Conservation (phyloP, 2,113 vertebrate genomes). For the Sapayoa aenigma region DNA sequence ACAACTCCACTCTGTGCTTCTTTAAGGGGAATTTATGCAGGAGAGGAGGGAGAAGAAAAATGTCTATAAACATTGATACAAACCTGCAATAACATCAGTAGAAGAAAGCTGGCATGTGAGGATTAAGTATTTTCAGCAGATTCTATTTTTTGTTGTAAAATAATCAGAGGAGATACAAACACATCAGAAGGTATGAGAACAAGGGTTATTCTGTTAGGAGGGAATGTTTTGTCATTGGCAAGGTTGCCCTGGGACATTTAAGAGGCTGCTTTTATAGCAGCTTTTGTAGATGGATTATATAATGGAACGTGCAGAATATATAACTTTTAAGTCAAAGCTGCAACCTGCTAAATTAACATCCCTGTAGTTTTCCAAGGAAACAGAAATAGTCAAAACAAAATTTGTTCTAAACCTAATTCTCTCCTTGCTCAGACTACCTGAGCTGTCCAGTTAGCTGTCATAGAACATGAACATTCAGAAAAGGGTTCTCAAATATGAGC, state of each 20-base stretch:
- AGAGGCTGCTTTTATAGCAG: background rate
- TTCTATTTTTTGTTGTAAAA: background rate
- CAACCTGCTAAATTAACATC: conserved; percentile 3
- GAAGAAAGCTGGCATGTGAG: background rate
- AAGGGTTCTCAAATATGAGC: conserved; percentile 51
- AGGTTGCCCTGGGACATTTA: background rate
- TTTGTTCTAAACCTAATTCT: conserved; percentile 11
- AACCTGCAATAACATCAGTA: background rate
- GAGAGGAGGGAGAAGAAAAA: background rate
- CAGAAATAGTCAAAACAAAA: conserved; percentile 56
- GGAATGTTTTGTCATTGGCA: conserved; percentile 2
- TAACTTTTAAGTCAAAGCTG: conserved; percentile 19
- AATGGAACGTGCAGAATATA: background rate
- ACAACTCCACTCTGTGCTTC: background rate
- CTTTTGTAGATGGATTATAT: conserved; percentile 1
- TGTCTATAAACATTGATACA: background rate
- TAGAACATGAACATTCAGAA: conserved; percentile 49
- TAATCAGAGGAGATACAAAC: background rate
- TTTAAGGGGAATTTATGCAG: background rate
- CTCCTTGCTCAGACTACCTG: conserved; percentile 21
- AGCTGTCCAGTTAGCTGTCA: conserved; percentile 45
- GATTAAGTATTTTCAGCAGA: background rate
- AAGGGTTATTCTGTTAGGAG: background rate
- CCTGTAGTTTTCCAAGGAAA: conserved; percentile 51
- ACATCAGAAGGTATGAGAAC: background rate